phyloP scores from a whole-genome alignment of 92 coral and sea anemone genomes.

The Desmophyllum pertusum region DNA sequence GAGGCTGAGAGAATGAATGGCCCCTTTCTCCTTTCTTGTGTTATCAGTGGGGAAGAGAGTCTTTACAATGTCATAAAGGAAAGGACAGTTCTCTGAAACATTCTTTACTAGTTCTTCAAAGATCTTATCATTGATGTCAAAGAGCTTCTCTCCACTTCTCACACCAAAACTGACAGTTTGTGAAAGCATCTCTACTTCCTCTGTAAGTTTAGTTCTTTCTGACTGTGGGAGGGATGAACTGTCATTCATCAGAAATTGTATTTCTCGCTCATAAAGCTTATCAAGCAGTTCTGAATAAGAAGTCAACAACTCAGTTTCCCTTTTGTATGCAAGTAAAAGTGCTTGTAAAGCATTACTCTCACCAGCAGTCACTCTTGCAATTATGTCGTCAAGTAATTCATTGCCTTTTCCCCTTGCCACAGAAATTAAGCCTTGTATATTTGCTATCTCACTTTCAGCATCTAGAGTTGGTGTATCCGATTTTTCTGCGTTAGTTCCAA shows the following conservation, averaged over 20 bases:
- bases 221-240: conserved; percentile 30
- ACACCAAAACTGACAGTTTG: conserved; percentile 34
- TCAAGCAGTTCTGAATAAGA: conserved; percentile 34
- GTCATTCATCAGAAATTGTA: conserved; percentile 25
- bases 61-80: conserved; percentile 37
- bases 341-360: conserved; percentile 4
- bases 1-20: conserved; percentile 38
- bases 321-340: conserved; percentile 36
- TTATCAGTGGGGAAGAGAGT: conserved; percentile 34
- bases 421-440: conserved; percentile 16
- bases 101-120: conserved; percentile 41
- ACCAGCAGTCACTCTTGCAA: conserved; percentile 14
- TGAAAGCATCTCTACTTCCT: conserved; percentile 32
- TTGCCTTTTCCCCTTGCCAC: conserved; percentile 14
- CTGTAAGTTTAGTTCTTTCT: conserved; percentile 39
- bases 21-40: conserved; percentile 27
- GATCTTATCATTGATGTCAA: conserved; percentile 26
- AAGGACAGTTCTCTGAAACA: conserved; percentile 43
- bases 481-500: neutral
- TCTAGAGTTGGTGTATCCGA: neutral
- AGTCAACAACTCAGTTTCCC: conserved; percentile 48
- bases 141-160: conserved; percentile 23
- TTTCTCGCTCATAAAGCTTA: conserved; percentile 48
- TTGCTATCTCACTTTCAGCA: conserved; percentile 25
- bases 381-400: conserved; percentile 9